phyloP scores from a whole-genome alignment of 2,797 vertebrate genomes.

The Falco biarmicus region DNA sequence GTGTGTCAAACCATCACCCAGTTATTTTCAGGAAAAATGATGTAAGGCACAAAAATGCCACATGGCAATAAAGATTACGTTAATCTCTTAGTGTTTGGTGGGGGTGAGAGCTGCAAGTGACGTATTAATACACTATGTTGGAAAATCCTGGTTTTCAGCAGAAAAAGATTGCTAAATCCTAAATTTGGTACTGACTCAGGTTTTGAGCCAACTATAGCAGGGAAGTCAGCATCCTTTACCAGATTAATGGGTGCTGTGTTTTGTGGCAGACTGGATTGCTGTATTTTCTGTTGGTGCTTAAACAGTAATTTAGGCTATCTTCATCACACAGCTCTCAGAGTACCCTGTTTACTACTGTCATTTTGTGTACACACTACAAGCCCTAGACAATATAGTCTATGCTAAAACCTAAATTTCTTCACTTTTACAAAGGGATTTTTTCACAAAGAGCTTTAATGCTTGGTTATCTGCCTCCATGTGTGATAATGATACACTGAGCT shows the following conservation, averaged over 20 bases:
- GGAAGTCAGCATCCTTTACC: neutral
- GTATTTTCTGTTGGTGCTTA: neutral
- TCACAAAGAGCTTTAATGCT: neutral
- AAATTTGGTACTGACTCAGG: neutral
- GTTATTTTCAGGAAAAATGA: conserved; percentile 28
- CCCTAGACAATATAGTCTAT: neutral
- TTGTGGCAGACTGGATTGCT: neutral
- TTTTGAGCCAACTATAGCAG: neutral
- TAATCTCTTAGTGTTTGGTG: neutral
- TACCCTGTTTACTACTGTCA: neutral
- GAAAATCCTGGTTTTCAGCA: conserved; percentile 7
- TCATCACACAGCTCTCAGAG: neutral
- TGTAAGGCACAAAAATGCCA: neutral
- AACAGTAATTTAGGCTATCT: neutral
- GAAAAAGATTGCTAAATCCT: conserved; percentile 9
- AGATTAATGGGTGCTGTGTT: neutral
- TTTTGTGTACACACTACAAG: neutral
- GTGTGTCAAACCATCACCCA: neutral
- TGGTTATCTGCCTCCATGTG: neutral
- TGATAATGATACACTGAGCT: neutral
- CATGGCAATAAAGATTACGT: neutral
- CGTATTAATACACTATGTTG: neutral
- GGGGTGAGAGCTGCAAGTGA: neutral
- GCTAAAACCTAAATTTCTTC: neutral
- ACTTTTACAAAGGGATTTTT: neutral